phyloP scores from a whole-genome alignment of 2,113 vertebrate genomes.

The Halichoeres trimaculatus region DNA sequence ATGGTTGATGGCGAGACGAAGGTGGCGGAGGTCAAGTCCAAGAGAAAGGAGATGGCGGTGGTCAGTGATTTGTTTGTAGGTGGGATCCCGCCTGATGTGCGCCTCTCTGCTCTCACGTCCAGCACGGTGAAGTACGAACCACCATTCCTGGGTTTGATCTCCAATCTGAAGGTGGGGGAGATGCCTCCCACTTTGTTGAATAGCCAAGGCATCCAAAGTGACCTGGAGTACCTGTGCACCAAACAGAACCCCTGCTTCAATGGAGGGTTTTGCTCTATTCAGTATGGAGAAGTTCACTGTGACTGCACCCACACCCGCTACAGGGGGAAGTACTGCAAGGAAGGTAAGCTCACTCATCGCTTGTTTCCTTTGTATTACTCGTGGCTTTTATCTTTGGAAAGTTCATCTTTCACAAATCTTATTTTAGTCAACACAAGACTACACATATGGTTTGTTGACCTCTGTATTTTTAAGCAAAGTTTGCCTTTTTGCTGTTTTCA shows the following conservation, averaged over 20 bases:
- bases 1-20: constrained; percentile 91
- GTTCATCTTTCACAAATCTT: too few relatives aligned
- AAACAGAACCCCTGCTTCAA: constrained; percentile 93
- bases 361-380: not conserved
- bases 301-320: constrained; percentile 92
- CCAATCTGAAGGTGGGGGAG: constrained; percentile 92
- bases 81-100: constrained; percentile 91
- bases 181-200: constrained; percentile 88
- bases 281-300: constrained; percentile 90
- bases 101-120: constrained; percentile 91
- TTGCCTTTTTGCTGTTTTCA: too few relatives aligned
- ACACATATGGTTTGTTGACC: not conserved
- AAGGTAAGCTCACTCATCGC: constrained; percentile 86
- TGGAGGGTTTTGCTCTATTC: constrained; percentile 91
- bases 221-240: constrained; percentile 89
- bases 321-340: constrained; percentile 93
- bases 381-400: not conserved
- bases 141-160: constrained; percentile 90
- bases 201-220: constrained; percentile 91
- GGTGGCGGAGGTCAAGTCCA: constrained; percentile 90
- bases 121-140: constrained; percentile 94
- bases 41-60: constrained; percentile 91
- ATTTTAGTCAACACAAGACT: too few relatives aligned
- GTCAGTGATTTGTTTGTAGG: constrained; percentile 94
- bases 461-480: too few relatives aligned